phyloP scores from a whole-genome alignment of 2,888 invertebrate species.

The Strigamia crassipes region DNA sequence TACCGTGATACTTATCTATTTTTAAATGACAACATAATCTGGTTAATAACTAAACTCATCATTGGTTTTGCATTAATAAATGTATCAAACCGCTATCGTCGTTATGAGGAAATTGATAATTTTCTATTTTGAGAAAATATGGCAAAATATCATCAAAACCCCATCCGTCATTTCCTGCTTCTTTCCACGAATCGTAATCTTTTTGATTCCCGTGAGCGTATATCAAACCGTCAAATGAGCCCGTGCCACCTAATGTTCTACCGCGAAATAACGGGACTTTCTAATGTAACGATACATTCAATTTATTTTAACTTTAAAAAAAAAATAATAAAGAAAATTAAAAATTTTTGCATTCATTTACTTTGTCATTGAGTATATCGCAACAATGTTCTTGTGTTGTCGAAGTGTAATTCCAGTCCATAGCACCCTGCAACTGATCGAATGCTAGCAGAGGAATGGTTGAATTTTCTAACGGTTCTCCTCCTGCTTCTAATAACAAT shows the following conservation, averaged over 20 bases:
- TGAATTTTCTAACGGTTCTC: conserved; percentile 72
- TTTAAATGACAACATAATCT: not conserved
- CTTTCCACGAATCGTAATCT: conserved; percentile 56
- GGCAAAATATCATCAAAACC: conserved; percentile 57
- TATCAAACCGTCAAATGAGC: not conserved
- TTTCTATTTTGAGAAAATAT: not conserved
- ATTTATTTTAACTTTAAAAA: too few relatives aligned
- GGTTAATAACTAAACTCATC: too few relatives aligned
- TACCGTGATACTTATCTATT: not conserved
- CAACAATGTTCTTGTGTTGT: not conserved
- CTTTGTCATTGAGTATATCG: not conserved
- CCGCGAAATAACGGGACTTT: not conserved
- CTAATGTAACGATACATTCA: too few relatives aligned
- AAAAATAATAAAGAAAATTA: too few relatives aligned
- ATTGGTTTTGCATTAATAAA: not conserved
- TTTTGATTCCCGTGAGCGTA: conserved; percentile 76
- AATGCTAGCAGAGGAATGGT: conserved; percentile 89
- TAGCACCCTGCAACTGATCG: conserved; percentile 69
- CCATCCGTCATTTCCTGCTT: conserved; percentile 68
- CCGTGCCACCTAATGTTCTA: not conserved
- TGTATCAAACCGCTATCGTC: not conserved
- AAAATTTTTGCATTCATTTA: too few relatives aligned
- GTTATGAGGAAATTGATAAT: not conserved
- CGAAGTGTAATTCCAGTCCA: conserved; percentile 30
- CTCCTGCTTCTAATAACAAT: conserved; percentile 57